These are phyloP conservation scores for Yponomeuta sedellus DNA, from an alignment of 2,888 invertebrate species.

Conservation along the genomic window DNA sequence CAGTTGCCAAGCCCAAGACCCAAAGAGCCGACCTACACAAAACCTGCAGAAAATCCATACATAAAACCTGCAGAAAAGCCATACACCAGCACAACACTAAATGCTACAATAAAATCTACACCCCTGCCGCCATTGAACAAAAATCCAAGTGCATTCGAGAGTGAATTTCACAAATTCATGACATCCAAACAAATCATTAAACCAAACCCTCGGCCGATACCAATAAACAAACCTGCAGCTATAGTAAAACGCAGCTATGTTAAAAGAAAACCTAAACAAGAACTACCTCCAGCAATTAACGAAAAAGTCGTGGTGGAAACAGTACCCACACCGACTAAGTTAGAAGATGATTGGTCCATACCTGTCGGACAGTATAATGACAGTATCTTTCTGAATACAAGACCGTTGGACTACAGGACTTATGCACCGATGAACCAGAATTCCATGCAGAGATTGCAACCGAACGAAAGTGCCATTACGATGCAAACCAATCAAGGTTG, in stretches of 20 bases:
- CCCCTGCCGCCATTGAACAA: conserved; percentile 51
- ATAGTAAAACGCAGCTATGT: conserved; percentile 17
- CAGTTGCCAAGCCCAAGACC: background rate
- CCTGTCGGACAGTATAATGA: conserved; percentile 65
- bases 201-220: conserved; percentile 21
- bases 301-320: background rate
- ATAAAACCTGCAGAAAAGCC: background rate
- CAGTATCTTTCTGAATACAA: conserved; percentile 49
- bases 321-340: conserved; percentile 18
- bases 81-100: background rate
- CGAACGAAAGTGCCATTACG: background rate
- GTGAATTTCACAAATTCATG: conserved; percentile 66
- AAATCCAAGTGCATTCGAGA: conserved; percentile 60
- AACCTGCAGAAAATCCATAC: conserved; percentile 25
- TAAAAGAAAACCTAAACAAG: background rate
- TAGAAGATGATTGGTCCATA: conserved; percentile 33
- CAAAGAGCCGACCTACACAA: conserved; percentile 1
- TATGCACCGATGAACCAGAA: conserved; percentile 21
- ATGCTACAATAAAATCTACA: conserved; percentile 32
- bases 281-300: background rate
- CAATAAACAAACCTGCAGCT: conserved; percentile 15
- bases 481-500: background rate
- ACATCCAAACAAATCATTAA: conserved; percentile 20
- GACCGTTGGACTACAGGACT: conserved; percentile 48
- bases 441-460: conserved; percentile 14